Percentiles rank a stretch among this genome's conserved stretches.
phyloP scores from a whole-genome alignment of 2,113 vertebrate species.

The Lasiurus cinereus region DNA sequence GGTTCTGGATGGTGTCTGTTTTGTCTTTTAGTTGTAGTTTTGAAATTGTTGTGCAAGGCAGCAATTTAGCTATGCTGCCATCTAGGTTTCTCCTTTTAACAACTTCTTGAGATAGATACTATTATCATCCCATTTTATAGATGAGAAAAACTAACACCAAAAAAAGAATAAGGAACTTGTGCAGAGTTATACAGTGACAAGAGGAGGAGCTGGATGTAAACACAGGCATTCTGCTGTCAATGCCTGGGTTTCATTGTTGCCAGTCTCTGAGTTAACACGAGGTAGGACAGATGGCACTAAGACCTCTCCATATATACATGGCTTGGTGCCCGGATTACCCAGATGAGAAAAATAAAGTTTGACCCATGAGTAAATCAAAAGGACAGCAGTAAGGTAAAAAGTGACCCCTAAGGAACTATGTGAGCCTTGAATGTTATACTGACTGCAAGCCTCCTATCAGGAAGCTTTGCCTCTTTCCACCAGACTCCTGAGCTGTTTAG shows the following conservation, averaged over 20 bases:
- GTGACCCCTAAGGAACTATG: neutral
- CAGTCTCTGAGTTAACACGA: neutral
- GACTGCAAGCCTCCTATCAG: neutral
- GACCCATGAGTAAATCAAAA: neutral
- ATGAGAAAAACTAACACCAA: neutral
- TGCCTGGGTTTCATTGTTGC: neutral
- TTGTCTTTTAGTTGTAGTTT: too few relatives aligned
- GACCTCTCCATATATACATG: neutral
- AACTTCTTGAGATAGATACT: neutral
- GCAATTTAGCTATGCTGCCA: too few relatives aligned
- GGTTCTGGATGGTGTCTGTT: too few relatives aligned
- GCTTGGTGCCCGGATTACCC: neutral
- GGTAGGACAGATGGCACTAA: neutral
- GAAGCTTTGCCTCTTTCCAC: neutral
- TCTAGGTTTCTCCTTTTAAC: too few relatives aligned
- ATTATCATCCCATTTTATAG: neutral
- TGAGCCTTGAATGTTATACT: neutral
- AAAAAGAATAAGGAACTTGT: neutral
- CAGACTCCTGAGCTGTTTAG: neutral
- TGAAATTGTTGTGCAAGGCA: too few relatives aligned
- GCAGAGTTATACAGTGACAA: rapidly evolving
- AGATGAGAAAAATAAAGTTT: neutral
- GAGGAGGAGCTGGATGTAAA: neutral
- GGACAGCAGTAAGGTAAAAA: neutral
- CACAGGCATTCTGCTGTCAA: rapidly evolving